Evolutionary conservation across 2,888 invertebrate species (phyloP).

Genomic region (Trachelus iudaicus): DNA sequence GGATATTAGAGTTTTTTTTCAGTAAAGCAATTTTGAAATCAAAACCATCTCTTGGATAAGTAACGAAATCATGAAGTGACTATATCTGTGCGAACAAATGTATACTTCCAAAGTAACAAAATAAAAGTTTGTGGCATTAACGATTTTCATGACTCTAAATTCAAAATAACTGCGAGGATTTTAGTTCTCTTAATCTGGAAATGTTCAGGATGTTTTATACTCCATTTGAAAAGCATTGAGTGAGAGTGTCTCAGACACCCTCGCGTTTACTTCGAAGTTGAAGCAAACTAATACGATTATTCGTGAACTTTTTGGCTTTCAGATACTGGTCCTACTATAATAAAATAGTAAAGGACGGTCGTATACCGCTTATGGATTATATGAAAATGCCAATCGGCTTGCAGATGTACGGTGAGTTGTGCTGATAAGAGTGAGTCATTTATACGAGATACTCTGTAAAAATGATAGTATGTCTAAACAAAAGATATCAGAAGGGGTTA

Average conservation of each 20-base stretch:
- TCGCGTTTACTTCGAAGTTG: background rate
- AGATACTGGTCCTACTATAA: conserved; percentile 82
- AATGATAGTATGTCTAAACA: background rate
- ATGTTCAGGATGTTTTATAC: background rate
- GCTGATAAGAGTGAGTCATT: background rate
- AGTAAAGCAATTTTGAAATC: too few relatives aligned
- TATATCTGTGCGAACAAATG: too few relatives aligned
- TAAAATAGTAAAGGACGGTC: conserved; percentile 72
- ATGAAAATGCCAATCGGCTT: conserved; percentile 77
- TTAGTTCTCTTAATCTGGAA: background rate
- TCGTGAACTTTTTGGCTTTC: conserved; percentile 45
- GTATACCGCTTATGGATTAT: conserved; percentile 84
- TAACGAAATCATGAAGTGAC: too few relatives aligned
- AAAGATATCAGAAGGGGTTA: background rate
- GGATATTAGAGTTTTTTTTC: too few relatives aligned
- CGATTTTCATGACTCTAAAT: background rate
- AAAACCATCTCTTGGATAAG: too few relatives aligned
- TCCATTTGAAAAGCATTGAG: background rate
- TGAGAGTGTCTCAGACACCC: too few relatives aligned
- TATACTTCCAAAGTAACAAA: too few relatives aligned
- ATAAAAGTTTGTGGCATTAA: background rate
- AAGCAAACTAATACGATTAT: background rate
- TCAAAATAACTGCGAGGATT: conserved; percentile 3
- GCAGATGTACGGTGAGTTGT: conserved; percentile 81
- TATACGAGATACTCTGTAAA: background rate